A percentile compares a stretch with the other conserved stretches of the same genome.
These are phyloP conservation scores for Scelioninae gen. 1 DNA, from an alignment of 2,888 invertebrate species.

Conservation along the genomic window DNA sequence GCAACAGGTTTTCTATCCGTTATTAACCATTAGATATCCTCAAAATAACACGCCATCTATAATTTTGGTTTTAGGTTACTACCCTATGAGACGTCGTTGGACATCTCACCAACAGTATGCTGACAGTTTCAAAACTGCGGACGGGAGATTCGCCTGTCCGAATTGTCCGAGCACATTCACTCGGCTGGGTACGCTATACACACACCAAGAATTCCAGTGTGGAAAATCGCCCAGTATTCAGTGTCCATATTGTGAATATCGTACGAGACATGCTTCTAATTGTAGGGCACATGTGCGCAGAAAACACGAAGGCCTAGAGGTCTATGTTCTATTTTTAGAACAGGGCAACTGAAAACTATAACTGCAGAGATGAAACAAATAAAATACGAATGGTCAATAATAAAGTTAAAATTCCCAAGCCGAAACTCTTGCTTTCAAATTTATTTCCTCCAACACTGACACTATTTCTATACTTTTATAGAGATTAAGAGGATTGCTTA, in stretches of 20 bases:
- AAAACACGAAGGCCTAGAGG: slow-evolving; percentile 42
- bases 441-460: too few relatives aligned
- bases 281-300: slow-evolving; percentile 70
- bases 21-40: too few relatives aligned
- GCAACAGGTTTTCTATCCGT: too few relatives aligned
- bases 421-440: too few relatives aligned
- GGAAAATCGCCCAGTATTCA: slow-evolving; percentile 70
- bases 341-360: too few relatives aligned
- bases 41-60: not conserved
- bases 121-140: not conserved
- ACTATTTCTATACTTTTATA: too few relatives aligned
- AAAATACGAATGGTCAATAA: too few relatives aligned
- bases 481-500: too few relatives aligned
- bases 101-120: not conserved
- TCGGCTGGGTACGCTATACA: not conserved
- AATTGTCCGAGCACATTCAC: slow-evolving; percentile 3
- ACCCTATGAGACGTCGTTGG: not conserved
- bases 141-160: not conserved
- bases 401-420: too few relatives aligned
- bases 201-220: slow-evolving; percentile 63
- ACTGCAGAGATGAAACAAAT: too few relatives aligned
- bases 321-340: too few relatives aligned
- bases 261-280: slow-evolving; percentile 71
- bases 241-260: slow-evolving; percentile 72
- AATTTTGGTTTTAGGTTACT: slow-evolving; percentile 1